A percentile compares a stretch with the other conserved stretches of the same genome.
phyloP scores from a whole-genome alignment of 2,888 invertebrate genomes.

The Hedychridium roseum region DNA sequence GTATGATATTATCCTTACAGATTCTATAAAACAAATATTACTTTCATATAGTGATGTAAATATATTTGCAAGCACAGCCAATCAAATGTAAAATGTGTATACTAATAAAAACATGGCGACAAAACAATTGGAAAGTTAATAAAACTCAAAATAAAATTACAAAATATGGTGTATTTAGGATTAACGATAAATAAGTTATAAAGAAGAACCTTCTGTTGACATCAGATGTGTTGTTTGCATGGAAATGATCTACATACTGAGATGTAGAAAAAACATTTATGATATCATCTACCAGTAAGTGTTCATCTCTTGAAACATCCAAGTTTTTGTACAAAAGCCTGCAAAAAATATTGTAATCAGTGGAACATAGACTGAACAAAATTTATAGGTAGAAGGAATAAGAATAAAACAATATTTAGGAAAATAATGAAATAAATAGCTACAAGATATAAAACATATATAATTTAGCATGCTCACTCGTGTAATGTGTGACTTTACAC shows the following conservation, averaged over 20 bases:
- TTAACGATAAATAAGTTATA: constrained; percentile 1
- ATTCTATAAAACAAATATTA: too few relatives aligned
- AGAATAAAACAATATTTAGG: constrained; percentile 10
- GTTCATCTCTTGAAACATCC: constrained; percentile 49
- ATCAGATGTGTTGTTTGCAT: constrained; percentile 13
- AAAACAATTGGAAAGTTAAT: neutral
- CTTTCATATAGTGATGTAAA: too few relatives aligned
- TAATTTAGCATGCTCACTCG: too few relatives aligned
- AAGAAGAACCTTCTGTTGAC: constrained; percentile 27
- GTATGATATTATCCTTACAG: too few relatives aligned
- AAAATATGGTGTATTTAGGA: neutral
- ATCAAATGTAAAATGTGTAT: neutral
- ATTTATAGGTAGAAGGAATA: constrained; percentile 7
- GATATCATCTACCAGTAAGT: constrained; percentile 44
- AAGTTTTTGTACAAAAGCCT: constrained; percentile 55
- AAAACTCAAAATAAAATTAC: neutral
- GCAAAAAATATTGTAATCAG: constrained; percentile 28
- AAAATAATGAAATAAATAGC: constrained; percentile 11
- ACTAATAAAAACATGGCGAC: neutral
- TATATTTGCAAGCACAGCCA: neutral
- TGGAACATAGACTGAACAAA: constrained; percentile 1
- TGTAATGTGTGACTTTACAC: too few relatives aligned
- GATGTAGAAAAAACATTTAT: constrained; percentile 27
- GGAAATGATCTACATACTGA: constrained; percentile 15
- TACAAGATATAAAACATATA: too few relatives aligned